These are phyloP conservation scores for Dendrocopos noguchii DNA, from an alignment of 2,113 vertebrate genomes.

Conservation along the genomic window DNA sequence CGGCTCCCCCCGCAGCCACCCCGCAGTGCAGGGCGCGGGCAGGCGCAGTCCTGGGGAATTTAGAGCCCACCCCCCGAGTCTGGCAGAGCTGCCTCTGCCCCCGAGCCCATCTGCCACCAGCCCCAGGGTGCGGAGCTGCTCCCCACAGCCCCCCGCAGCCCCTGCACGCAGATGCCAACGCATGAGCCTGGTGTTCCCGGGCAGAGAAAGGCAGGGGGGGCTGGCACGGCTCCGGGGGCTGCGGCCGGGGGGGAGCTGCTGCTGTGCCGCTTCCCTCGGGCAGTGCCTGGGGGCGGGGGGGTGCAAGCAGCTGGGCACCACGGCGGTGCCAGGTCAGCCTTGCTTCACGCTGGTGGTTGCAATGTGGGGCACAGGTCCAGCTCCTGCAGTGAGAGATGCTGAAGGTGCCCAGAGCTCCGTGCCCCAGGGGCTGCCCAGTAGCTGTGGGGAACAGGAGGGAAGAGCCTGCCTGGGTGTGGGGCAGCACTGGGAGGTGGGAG, in stretches of 20 bases:
- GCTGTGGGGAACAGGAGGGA: not conserved
- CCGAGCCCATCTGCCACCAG: not conserved
- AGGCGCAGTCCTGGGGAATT: not conserved
- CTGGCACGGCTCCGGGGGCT: not conserved
- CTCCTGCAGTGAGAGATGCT: fast-evolving
- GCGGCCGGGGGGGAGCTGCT: not conserved
- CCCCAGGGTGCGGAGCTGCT: not conserved
- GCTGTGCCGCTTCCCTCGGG: not conserved
- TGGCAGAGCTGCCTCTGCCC: not conserved
- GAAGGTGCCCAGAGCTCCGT: not conserved
- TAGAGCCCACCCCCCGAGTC: not conserved
- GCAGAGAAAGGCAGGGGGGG: not conserved
- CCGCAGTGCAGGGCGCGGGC: not conserved
- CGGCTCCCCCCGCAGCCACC: not conserved
- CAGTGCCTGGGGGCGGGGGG: not conserved
- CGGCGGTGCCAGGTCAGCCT: not conserved
- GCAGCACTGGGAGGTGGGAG: not conserved
- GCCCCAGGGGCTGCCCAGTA: not conserved
- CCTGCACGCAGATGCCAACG: not conserved
- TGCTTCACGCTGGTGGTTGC: not conserved
- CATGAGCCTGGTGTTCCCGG: not conserved
- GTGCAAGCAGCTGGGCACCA: not conserved
- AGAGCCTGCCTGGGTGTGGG: not conserved
- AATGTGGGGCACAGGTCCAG: fast-evolving
- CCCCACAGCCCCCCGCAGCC: not conserved